Evolutionary conservation across 2,113 vertebrate species (phyloP).

Genomic region (Mustela nigripes): DNA sequence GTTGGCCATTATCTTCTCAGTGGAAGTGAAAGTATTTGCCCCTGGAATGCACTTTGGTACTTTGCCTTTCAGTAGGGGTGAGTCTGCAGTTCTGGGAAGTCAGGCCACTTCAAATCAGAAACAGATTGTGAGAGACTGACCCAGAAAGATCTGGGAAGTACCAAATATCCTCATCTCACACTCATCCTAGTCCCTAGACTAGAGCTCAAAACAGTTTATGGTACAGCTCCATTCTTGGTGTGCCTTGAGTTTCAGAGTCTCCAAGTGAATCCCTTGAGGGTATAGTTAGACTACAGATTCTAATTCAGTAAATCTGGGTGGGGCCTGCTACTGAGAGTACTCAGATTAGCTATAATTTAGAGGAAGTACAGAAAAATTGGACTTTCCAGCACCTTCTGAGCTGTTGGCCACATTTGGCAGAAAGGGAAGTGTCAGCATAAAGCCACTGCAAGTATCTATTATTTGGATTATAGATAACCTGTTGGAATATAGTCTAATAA

Average conservation of each 20-base stretch:
- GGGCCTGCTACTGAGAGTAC: neutral
- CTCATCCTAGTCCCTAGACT: neutral
- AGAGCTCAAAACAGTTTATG: neutral
- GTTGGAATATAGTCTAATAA: neutral
- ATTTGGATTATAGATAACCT: neutral
- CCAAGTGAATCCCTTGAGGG: neutral
- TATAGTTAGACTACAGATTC: neutral
- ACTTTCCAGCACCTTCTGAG: neutral
- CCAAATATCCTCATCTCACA: neutral
- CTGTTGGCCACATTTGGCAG: neutral
- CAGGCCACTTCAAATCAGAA: neutral
- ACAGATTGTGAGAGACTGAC: neutral
- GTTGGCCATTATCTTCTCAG: too few relatives aligned
- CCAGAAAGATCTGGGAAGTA: slow-evolving; percentile 34
- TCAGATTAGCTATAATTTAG: neutral
- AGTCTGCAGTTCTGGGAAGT: slow-evolving; percentile 51
- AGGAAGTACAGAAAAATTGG: neutral
- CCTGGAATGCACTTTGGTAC: neutral
- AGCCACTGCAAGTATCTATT: neutral
- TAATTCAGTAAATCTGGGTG: neutral
- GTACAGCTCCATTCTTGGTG: neutral
- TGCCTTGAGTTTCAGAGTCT: neutral
- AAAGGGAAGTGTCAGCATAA: neutral
- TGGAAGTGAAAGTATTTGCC: slow-evolving; percentile 63
- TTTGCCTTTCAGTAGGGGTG: neutral